Percentiles rank a stretch among this genome's conserved stretches.
These are phyloP conservation scores for Steatocranus sp. DNA, from an alignment of 2,797 vertebrate species.

Conservation along the genomic window DNA sequence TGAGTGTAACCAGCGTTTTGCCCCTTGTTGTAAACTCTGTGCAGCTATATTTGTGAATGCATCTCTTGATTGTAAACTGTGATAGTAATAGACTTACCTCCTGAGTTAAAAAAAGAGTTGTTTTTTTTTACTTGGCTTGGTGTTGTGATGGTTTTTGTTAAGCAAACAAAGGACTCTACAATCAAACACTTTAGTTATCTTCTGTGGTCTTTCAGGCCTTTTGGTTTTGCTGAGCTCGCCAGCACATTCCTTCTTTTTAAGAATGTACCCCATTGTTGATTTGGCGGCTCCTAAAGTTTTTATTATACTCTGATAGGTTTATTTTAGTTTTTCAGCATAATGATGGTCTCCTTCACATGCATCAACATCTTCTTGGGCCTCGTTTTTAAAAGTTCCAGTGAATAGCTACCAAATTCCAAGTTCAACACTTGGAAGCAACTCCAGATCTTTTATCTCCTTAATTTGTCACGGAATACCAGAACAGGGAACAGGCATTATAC, in stretches of 20 bases:
- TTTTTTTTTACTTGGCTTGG: not conserved
- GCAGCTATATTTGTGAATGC: not conserved
- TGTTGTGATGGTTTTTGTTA: not conserved
- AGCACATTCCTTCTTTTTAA: not conserved
- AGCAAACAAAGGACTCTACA: not conserved
- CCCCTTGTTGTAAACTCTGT: not conserved
- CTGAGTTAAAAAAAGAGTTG: accelerated
- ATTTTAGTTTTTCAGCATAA: not conserved
- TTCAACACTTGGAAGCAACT: not conserved
- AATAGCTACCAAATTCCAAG: not conserved
- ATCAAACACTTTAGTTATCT: not conserved
- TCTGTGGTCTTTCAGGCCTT: not conserved
- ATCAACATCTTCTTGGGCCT: not conserved
- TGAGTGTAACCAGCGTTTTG: not conserved
- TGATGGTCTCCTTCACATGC: not conserved
- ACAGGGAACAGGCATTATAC: not conserved
- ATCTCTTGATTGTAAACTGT: not conserved
- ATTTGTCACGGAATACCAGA: not conserved
- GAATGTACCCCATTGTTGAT: not conserved
- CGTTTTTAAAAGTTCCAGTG: not conserved
- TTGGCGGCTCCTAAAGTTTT: not conserved
- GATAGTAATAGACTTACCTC: not conserved
- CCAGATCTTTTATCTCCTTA: not conserved
- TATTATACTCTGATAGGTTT: not conserved
- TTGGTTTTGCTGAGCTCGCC: not conserved